Conservation (phyloP, 2,797 vertebrate genomes). For the Fundulus diaphanus region DNA sequence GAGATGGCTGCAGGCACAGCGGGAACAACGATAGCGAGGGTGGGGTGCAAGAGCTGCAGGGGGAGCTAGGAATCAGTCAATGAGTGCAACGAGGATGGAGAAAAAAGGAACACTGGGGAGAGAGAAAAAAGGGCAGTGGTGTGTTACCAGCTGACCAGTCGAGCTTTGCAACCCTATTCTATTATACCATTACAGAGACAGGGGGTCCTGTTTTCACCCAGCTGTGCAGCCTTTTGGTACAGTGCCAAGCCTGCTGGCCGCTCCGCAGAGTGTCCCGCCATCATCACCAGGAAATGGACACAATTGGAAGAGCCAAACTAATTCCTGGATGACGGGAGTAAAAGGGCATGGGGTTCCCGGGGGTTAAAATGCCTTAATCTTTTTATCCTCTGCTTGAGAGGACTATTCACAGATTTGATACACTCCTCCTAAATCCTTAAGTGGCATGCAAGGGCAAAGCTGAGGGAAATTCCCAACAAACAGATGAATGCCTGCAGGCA, state of each 20-base stretch:
- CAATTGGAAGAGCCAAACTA: slow-evolving; percentile 61
- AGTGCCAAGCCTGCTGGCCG: slow-evolving; percentile 53
- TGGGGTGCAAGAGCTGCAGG: not conserved
- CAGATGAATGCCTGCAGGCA: slow-evolving; percentile 50
- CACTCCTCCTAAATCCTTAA: slow-evolving; percentile 76
- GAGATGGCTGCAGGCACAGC: slow-evolving; percentile 54
- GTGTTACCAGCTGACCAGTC: slow-evolving; percentile 72
- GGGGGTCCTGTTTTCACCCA: slow-evolving; percentile 56
- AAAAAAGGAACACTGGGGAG: slow-evolving; percentile 53
- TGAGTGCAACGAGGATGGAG: slow-evolving; percentile 54
- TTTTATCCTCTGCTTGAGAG: slow-evolving; percentile 76
- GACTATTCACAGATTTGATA: slow-evolving; percentile 79
- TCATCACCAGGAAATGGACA: slow-evolving; percentile 55
- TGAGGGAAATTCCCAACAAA: slow-evolving; percentile 54
- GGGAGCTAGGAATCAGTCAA: slow-evolving; percentile 50
- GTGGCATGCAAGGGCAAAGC: slow-evolving; percentile 59
- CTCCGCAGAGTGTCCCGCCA: slow-evolving; percentile 48
- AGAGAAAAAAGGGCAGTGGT: slow-evolving; percentile 68
- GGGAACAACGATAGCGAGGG: slow-evolving; percentile 30
- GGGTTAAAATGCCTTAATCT: slow-evolving; percentile 83
- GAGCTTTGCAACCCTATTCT: slow-evolving; percentile 58
- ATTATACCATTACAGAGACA: slow-evolving; percentile 67
- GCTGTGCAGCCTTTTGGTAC: slow-evolving; percentile 45
- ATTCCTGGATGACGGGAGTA: slow-evolving; percentile 66
- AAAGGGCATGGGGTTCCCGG: slow-evolving; percentile 59